Conservation (phyloP, 2,113 vertebrate genomes). For the Pseudopodoces humilis region DNA sequence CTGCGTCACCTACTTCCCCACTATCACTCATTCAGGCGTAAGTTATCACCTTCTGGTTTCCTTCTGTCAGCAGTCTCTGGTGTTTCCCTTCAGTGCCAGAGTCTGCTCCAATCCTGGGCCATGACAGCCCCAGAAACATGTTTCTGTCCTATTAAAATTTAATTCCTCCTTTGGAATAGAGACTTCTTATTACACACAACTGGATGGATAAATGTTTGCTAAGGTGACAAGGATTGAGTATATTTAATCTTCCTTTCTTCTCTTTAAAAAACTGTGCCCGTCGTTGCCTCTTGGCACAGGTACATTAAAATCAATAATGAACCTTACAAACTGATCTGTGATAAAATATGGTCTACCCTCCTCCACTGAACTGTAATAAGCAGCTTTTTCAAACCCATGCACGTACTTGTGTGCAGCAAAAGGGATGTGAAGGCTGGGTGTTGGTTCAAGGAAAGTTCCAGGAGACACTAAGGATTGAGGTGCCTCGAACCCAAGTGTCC, state of each 20-base stretch:
- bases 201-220: slow-evolving; percentile 52
- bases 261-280: slow-evolving; percentile 27
- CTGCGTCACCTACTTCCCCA: background rate
- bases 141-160: slow-evolving; percentile 53
- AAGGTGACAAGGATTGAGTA: slow-evolving; percentile 55
- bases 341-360: slow-evolving; percentile 27
- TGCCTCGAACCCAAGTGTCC: background rate
- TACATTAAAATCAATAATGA: slow-evolving; percentile 60
- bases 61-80: background rate
- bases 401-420: background rate
- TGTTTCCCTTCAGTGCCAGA: background rate
- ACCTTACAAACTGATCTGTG: background rate
- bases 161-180: slow-evolving; percentile 47
- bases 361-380: slow-evolving; percentile 15
- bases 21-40: background rate
- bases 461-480: background rate
- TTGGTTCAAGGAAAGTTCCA: background rate
- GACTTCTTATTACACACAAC: slow-evolving; percentile 31
- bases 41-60: background rate
- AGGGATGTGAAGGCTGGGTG: background rate
- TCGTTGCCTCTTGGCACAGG: slow-evolving; percentile 30
- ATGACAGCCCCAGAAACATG: background rate
- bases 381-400: slow-evolving; percentile 13
- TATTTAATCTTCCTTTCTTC: slow-evolving; percentile 55
- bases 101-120: background rate